Conservation (phyloP, 2,113 vertebrate species). For the Mobula hypostoma region DNA sequence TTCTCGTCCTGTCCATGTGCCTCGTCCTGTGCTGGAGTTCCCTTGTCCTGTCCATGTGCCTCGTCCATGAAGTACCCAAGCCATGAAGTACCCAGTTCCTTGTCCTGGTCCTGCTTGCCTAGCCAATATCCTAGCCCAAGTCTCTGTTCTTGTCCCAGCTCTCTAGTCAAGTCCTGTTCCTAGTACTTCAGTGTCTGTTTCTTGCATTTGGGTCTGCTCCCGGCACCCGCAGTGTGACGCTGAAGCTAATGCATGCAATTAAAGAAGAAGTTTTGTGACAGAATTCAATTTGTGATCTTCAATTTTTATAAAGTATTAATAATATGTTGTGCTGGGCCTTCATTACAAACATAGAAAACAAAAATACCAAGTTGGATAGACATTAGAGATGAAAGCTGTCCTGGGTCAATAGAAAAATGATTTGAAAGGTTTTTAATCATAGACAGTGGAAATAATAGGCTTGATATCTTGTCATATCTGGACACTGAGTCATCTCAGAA, state of each 20-base stretch:
- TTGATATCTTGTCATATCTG: slow-evolving; percentile 4
- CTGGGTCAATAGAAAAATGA: slow-evolving; percentile 26
- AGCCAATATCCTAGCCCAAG: no score
- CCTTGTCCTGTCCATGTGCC: no score
- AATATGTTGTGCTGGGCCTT: not conserved
- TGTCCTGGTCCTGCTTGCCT: no score
- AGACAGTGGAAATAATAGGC: slow-evolving; percentile 18
- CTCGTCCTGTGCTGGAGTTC: no score
- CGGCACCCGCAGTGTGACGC: no score
- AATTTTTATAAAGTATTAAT: not conserved
- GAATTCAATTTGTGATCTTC: not conserved
- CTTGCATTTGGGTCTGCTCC: no score
- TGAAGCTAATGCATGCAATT: not conserved
- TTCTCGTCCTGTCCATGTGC: no score
- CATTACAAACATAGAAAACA: not conserved
- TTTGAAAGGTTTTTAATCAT: not conserved
- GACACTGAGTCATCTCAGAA: not conserved
- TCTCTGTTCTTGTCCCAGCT: no score
- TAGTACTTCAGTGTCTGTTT: no score
- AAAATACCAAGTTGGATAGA: not conserved
- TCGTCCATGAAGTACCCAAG: no score
- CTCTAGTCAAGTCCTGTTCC: no score
- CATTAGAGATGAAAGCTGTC: slow-evolving; percentile 18
- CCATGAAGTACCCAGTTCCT: no score
- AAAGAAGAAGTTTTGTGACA: not conserved